A percentile compares a stretch with the other conserved stretches of the same genome.
Conservation (phyloP, 2,797 vertebrate species). For the Florisuga fusca region DNA sequence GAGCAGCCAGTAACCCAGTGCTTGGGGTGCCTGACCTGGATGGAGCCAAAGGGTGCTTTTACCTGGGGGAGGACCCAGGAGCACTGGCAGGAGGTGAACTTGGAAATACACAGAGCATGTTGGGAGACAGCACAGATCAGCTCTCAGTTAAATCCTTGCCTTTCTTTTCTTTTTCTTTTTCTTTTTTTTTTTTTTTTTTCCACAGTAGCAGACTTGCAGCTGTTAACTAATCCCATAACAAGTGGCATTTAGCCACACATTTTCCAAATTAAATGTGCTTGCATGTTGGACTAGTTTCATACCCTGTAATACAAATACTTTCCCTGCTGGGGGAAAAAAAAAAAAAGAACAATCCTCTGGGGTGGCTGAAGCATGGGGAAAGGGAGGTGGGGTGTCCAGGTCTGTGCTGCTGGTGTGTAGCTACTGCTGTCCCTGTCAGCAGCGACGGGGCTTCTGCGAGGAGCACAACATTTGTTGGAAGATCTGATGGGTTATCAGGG, state of each 20-base stretch:
- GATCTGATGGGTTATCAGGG: slow-evolving; percentile 49
- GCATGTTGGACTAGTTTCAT: slow-evolving; percentile 72
- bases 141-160: slow-evolving; percentile 28
- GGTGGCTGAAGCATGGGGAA: neutral
- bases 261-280: slow-evolving; percentile 79
- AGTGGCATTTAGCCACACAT: slow-evolving; percentile 77
- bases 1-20: neutral
- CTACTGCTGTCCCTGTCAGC: neutral
- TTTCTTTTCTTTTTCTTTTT: neutral
- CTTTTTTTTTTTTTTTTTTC: slow-evolving; percentile 38
- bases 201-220: slow-evolving; percentile 75
- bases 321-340: slow-evolving; percentile 48
- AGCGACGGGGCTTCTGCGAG: neutral
- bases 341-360: slow-evolving; percentile 37
- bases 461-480: neutral
- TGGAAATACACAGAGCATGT: neutral
- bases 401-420: neutral
- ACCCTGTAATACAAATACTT: slow-evolving; percentile 73
- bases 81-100: neutral
- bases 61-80: neutral
- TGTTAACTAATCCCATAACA: slow-evolving; percentile 78
- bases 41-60: neutral
- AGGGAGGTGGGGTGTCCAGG: neutral
- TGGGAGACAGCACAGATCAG: slow-evolving; percentile 25
- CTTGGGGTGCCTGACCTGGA: neutral